phyloP scores from a whole-genome alignment of 2,888 invertebrate genomes.

The Ormyrus rosae region DNA sequence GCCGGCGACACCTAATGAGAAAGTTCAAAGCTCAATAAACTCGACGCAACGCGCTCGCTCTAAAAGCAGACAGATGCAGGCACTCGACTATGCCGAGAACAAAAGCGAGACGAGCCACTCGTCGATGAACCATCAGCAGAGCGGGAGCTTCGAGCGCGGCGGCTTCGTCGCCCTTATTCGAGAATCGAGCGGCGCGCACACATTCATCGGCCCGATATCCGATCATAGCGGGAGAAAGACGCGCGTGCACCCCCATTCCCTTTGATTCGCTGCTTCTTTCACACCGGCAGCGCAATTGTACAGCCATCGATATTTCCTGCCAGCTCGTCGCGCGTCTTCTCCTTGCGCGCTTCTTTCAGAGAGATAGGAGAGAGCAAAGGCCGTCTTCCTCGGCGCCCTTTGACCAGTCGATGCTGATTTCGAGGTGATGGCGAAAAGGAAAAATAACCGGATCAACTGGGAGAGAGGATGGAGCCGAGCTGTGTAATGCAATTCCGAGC shows the following conservation, averaged over 20 bases:
- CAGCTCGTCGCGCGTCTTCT: not conserved
- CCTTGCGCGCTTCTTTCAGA: not conserved
- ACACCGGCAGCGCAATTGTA: not conserved
- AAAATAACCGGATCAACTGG: constrained; percentile 13
- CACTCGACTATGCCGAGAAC: too few species aligned
- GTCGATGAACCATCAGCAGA: too few species aligned
- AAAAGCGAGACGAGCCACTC: too few species aligned
- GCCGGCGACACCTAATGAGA: constrained; percentile 16
- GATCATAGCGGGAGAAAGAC: too few species aligned
- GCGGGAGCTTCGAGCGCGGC: too few species aligned
- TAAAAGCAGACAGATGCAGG: too few species aligned
- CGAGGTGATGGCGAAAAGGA: not conserved
- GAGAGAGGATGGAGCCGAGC: constrained; percentile 9
- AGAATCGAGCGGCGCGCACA: not conserved
- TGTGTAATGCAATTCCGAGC: constrained; percentile 32
- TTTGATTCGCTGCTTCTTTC: constrained; percentile 19
- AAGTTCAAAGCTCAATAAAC: constrained; percentile 27
- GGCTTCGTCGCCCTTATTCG: not conserved
- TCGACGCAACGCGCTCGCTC: not conserved
- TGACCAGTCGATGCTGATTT: constrained; percentile 40
- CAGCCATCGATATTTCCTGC: not conserved
- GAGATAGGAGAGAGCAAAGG: not conserved
- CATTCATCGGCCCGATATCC: not conserved
- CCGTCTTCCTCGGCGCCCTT: constrained; percentile 12
- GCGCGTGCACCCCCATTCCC: constrained; percentile 22